Base-by-base conservation (phyloP, 2,888 invertebrate species). In the Drosophila histrio region DNA sequence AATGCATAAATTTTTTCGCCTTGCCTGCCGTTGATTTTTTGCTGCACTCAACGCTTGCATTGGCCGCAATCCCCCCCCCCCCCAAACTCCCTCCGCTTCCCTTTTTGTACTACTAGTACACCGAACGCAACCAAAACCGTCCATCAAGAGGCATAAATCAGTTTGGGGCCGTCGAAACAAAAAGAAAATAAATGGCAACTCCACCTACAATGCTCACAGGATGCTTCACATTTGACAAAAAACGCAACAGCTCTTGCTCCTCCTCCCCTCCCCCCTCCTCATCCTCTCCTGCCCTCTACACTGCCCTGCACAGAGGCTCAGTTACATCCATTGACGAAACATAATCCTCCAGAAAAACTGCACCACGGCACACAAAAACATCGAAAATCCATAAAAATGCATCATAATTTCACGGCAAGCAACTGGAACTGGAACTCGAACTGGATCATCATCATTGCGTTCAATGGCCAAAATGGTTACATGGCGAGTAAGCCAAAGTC, bases 351-450 rank as follows among this genome's bases (percentile, higher is more conserved):
- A 49, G 49, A 77, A 72, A 84, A 68, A 76, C 50, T 75, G 82
- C 80, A 81, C 61, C 71, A 56, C 54, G 74, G 22, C 15, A 15
- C 24, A 26, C 82, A 88, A 87, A 91, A 91, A 91, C 91, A 90
- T 87, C 78, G 88, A 92, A 91, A 91, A 89, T 90, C 91, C 91
- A 91, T 91, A 91, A 91, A 91, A 91, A 91, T 91, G 91, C 91
- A 91, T 91, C 91, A 91, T 91, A 89, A 90, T 90, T 91, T 91
- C 79, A 53, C 41, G 54, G 63, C 70, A 72, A 38, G 53, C 71
- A 50, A 47, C 47, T 30, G 44, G 15, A 56, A 32, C 21, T 77
- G 87, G 66, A 87, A 24, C 38, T 36, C 47, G 38, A 83, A 79
- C 86, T 74, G 88, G 75, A 81, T 83, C 77, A 60, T 50, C 79